Evolutionary conservation across 2,797 vertebrate species (phyloP).

Genomic region (Heterohyrax brucei): DNA sequence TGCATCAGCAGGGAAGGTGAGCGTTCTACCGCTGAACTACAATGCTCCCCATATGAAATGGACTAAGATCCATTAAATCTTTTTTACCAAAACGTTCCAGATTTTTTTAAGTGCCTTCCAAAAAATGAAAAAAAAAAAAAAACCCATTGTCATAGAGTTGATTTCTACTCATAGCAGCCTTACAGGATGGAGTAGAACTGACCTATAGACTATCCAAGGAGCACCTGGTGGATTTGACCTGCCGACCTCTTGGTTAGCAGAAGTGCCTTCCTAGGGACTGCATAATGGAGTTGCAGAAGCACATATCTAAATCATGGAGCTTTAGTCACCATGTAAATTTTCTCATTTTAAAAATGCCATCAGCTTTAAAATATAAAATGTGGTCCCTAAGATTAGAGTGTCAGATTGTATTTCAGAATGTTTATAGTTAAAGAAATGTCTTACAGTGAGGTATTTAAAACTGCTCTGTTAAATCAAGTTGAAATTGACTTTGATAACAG

Average conservation of each 20-base stretch:
- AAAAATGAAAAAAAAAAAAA: no score
- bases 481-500: no score
- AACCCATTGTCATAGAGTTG: no score
- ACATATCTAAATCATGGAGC: background rate
- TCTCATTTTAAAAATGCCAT: background rate
- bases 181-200: no score
- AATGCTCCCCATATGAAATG: background rate
- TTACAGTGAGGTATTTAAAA: background rate
- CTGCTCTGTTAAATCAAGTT: no score
- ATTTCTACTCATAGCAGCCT: no score
- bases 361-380: background rate
- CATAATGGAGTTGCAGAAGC: background rate
- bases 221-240: no score
- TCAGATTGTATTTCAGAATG: constrained; percentile 1
- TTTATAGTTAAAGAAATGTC: background rate
- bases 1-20: no score
- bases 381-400: background rate
- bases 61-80: constrained; percentile 32
- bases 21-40: no score
- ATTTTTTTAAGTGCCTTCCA: background rate
- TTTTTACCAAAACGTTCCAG: background rate
- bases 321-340: constrained; percentile 20
- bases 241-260: no score
- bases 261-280: background rate
- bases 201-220: no score